phyloP scores from a whole-genome alignment of 2,797 vertebrate genomes.

The Anabas testudineus region DNA sequence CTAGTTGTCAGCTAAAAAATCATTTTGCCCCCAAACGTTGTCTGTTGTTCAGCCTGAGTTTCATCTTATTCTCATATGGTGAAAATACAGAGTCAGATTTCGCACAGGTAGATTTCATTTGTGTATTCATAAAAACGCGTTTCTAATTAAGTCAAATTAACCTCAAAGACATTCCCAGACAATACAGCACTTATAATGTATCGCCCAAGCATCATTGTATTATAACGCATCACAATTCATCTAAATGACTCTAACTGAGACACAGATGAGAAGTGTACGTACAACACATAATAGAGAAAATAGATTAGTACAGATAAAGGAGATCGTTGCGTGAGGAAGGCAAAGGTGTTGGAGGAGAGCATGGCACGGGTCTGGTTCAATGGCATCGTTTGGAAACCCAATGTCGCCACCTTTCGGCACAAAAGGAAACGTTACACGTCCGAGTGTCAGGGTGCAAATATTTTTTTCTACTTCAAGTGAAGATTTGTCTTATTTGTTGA shows the following conservation, averaged over 20 bases:
- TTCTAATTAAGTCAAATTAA: slow-evolving; percentile 33
- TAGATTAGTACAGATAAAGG: slow-evolving; percentile 3
- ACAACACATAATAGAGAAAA: not conserved
- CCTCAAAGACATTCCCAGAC: not conserved
- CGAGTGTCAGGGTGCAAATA: not conserved
- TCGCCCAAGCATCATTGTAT: not conserved
- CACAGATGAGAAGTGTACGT: not conserved
- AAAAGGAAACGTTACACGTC: slow-evolving; percentile 65
- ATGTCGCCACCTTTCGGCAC: slow-evolving; percentile 97
- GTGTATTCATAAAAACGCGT: not conserved
- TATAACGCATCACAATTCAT: not conserved
- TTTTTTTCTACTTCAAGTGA: not conserved
- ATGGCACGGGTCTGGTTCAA: slow-evolving; percentile 10
- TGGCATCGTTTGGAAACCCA: slow-evolving; percentile 84
- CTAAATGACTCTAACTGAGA: not conserved
- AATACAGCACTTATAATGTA: not conserved
- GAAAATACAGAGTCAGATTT: not conserved
- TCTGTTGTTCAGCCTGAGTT: not conserved
- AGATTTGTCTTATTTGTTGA: not conserved
- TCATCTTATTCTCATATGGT: not conserved
- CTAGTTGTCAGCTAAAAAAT: not conserved
- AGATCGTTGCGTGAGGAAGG: slow-evolving; percentile 18
- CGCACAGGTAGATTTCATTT: slow-evolving; percentile 11
- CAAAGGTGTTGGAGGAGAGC: slow-evolving; percentile 23
- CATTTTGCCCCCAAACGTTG: not conserved